These are phyloP conservation scores for Macropus fuliginosus DNA, from an alignment of 2,797 vertebrate genomes.

Conservation along the genomic window DNA sequence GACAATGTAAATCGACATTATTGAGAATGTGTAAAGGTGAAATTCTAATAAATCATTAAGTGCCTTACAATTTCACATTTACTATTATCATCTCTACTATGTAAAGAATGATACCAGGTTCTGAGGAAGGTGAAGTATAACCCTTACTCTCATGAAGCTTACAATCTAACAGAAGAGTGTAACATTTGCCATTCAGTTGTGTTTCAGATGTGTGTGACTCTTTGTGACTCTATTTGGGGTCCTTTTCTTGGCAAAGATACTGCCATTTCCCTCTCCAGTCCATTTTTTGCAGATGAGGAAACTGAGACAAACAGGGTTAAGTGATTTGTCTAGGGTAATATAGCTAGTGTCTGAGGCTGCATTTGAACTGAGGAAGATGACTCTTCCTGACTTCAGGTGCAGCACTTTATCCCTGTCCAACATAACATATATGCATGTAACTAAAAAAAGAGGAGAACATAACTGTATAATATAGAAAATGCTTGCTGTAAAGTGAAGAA, in stretches of 20 bases:
- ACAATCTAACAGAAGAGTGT: not conserved
- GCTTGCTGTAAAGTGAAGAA: too few relatives aligned
- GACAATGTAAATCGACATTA: conserved; percentile 7
- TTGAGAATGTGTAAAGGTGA: not conserved
- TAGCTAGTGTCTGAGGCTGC: not conserved
- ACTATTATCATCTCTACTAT: not conserved
- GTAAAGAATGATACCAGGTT: not conserved
- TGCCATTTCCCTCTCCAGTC: too few relatives aligned
- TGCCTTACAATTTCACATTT: not conserved
- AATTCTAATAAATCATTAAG: not conserved
- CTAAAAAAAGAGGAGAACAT: not conserved
- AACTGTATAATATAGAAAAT: not conserved
- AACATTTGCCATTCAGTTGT: not conserved
- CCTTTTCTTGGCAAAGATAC: not conserved
- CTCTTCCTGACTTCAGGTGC: not conserved
- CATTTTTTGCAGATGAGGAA: not conserved
- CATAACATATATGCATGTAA: not conserved
- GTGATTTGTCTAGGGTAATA: not conserved
- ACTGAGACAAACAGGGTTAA: not conserved
- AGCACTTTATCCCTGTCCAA: not conserved
- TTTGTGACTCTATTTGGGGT: not conserved
- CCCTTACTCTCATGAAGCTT: not conserved
- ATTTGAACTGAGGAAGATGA: not conserved
- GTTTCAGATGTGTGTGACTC: too few relatives aligned
- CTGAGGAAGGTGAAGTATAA: too few relatives aligned